phyloP scores from a whole-genome alignment of 2,797 vertebrate species.

The Adrianichthys oophorus region DNA sequence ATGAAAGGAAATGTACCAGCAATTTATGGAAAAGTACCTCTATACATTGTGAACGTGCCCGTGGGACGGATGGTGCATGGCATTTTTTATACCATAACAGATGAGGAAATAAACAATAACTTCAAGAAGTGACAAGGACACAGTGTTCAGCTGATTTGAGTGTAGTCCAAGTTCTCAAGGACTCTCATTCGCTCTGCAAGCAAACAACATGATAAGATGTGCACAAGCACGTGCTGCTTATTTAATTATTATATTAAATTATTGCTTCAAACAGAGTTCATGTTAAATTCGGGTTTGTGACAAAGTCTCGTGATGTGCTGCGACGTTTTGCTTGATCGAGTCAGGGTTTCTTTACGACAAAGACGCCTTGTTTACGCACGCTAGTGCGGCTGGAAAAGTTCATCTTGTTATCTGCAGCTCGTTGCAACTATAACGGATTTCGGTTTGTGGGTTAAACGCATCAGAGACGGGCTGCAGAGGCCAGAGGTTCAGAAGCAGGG shows the following conservation, averaged over 20 bases:
- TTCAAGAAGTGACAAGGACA: constrained; percentile 4
- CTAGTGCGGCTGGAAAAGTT: not conserved
- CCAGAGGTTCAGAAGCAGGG: constrained; percentile 73
- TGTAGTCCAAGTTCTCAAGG: not conserved
- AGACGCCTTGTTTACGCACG: not conserved
- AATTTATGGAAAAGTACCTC: constrained; percentile 51
- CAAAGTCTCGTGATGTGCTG: not conserved
- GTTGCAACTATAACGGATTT: constrained; percentile 1
- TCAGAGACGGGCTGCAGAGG: constrained; percentile 2
- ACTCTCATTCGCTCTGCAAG: not conserved
- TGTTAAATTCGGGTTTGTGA: not conserved
- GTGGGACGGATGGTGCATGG: not conserved
- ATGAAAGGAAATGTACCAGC: constrained; percentile 45
- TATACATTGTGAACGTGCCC: not conserved
- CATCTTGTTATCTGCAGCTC: not conserved
- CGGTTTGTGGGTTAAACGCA: constrained; percentile 35
- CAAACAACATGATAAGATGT: not conserved
- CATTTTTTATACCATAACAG: constrained; percentile 6
- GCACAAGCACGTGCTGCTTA: not conserved
- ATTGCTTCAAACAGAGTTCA: not conserved
- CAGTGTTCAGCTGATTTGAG: not conserved
- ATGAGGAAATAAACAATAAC: constrained; percentile 7
- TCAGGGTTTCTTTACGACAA: not conserved
- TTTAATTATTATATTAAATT: not conserved
- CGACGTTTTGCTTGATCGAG: not conserved